Base-by-base conservation (phyloP, 2,888 invertebrate genomes). In the Pasiphila rectangulata region DNA sequence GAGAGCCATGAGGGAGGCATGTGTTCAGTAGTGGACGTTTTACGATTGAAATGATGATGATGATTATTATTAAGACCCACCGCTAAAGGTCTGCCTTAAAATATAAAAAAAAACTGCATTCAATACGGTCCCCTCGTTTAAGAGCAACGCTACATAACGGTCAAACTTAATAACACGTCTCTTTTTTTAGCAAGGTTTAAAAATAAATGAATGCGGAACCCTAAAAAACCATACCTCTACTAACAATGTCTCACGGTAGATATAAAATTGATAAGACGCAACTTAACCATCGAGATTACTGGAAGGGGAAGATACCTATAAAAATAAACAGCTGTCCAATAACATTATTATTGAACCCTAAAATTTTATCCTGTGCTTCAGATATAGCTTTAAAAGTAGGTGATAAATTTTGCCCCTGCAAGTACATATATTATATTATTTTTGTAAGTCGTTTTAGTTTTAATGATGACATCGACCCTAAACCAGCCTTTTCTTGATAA, bases 251-350 rank as follows among this genome's bases (percentile, higher is more conserved):
- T 56, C 54, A 54, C 50, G 51, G 51, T 61, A n/a, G n/a, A n/a
- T n/a, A 69, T 66, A 63, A 67, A 65, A 61, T 63, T 68, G 68
- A 70, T 69, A 69, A 69, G 69, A 54, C 45, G 54, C 56, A 54
- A 62, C 63, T 61, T 35, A n/a, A n/a, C n/a, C n/a, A 53, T 50
- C 44, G 34, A 37, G 35, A 35, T 51, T 50, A 38, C 43, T 45
- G 45, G 38, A 47, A 25, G 13, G 32, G 48, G 51, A 46, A 41
- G 46, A 49, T 49, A 44, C 36, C 46, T 40, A 42, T 54, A 49
- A 56, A 51, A 57, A 51, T 54, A 49, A 51, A 52, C 35, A 41
- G 21, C 38, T 48, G 36, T 51, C 46, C 12, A 25, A n/a, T n/a
- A n/a, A 37, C 41, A 39, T 46, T 50, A 41, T 54, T 51, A 48